Conservation (phyloP, 2,888 invertebrate species). For the Melolontha melolontha region DNA sequence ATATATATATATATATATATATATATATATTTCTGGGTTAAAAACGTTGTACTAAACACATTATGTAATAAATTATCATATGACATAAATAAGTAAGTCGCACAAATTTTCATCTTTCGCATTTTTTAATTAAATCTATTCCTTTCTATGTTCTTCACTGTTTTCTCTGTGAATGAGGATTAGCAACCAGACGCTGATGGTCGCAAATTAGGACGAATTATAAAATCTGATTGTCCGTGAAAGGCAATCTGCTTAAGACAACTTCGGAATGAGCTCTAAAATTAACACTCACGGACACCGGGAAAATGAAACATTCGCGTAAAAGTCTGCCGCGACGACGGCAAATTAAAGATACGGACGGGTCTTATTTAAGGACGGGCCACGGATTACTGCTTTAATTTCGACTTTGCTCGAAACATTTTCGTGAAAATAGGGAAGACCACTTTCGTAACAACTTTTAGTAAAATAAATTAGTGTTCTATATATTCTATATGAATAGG, state of each 20-base stretch:
- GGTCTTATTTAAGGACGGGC: conserved; percentile 31
- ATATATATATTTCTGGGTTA: too few relatives aligned
- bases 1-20: too few relatives aligned
- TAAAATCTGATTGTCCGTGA: conserved; percentile 46
- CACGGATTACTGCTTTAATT: conserved; percentile 20
- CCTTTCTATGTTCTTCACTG: conserved; percentile 8
- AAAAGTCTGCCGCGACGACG: conserved; percentile 12
- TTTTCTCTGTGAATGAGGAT: conserved; percentile 40
- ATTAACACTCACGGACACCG: conserved; percentile 41
- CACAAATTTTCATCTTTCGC: too few relatives aligned
- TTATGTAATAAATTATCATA: too few relatives aligned
- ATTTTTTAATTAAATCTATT: conserved; percentile 43
- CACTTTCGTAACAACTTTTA: not conserved
- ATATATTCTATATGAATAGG: too few relatives aligned
- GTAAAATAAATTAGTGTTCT: not conserved
- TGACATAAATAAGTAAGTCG: too few relatives aligned
- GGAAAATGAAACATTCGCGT: conserved; percentile 36
- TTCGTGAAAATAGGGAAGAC: not conserved
- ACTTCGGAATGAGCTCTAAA: conserved; percentile 41
- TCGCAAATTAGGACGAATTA: conserved; percentile 49
- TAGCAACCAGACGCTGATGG: conserved; percentile 48
- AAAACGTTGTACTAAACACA: too few relatives aligned
- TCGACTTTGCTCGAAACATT: not conserved
- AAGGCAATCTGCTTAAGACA: conserved; percentile 44
- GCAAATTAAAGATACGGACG: conserved; percentile 33